A percentile compares a stretch with the other conserved stretches of the same genome.
These are phyloP conservation scores for Callocephalon fimbriatum DNA, from an alignment of 2,113 vertebrate genomes.

Conservation along the genomic window DNA sequence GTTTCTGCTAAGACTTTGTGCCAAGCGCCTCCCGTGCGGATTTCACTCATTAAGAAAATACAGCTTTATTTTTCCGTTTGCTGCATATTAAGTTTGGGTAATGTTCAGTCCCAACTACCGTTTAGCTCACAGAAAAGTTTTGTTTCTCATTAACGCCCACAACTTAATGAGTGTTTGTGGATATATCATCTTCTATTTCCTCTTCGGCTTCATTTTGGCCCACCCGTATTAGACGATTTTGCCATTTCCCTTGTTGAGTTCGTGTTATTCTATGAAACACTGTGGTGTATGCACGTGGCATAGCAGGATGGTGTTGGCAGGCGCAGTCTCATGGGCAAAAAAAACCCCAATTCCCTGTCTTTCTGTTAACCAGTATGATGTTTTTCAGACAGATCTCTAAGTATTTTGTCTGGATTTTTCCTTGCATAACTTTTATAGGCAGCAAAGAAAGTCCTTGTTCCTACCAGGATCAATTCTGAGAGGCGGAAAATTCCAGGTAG, in stretches of 20 bases:
- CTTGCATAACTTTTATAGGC: background rate
- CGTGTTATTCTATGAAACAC: background rate
- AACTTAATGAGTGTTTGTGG: background rate
- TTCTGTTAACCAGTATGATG: background rate
- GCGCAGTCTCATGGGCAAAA: background rate
- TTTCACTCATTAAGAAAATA: background rate
- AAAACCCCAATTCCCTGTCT: background rate
- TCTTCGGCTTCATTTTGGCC: background rate
- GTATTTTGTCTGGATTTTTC: background rate
- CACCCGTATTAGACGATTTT: background rate
- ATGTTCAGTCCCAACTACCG: background rate
- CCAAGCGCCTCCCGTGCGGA: background rate
- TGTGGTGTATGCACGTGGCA: background rate
- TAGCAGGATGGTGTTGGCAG: background rate
- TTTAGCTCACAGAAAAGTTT: conserved; percentile 16
- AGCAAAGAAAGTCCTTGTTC: background rate
- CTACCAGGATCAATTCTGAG: background rate
- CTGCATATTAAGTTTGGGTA: background rate
- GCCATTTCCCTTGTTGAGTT: background rate
- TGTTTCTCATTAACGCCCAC: background rate
- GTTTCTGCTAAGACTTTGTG: background rate
- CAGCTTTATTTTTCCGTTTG: background rate
- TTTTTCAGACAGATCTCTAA: background rate
- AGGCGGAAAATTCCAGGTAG: background rate
- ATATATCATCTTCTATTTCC: conserved; percentile 18